Evolutionary conservation across 2,113 vertebrate species (phyloP).

Genomic region (Polyodon spathula): DNA sequence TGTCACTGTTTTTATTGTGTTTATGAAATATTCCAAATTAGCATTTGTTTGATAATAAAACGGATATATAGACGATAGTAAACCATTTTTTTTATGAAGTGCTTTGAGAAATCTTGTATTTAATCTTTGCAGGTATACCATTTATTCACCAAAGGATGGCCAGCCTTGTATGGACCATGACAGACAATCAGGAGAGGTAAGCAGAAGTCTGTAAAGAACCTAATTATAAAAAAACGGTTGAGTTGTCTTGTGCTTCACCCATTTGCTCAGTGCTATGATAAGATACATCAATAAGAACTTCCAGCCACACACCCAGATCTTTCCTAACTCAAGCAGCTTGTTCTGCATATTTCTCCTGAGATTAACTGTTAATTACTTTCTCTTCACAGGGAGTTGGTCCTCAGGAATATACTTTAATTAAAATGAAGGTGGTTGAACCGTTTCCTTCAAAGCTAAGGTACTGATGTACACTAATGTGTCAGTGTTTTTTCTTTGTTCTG

Average conservation of each 20-base stretch:
- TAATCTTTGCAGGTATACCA: conserved; percentile 71
- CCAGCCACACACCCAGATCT: too few species aligned
- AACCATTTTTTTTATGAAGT: too few species aligned
- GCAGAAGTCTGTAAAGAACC: background rate
- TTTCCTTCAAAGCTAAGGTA: conserved; percentile 85
- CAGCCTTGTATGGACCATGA: conserved; percentile 98
- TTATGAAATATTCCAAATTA: too few species aligned
- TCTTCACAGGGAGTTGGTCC: conserved; percentile 80
- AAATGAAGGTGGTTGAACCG: conserved; percentile 89
- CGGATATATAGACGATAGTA: too few species aligned
- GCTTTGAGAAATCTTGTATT: background rate
- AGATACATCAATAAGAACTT: too few species aligned
- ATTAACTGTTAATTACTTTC: too few species aligned
- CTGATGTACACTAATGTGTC: conserved; percentile 26
- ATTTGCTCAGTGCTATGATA: too few species aligned
- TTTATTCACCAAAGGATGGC: conserved; percentile 93
- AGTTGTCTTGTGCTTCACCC: background rate
- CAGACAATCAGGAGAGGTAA: conserved; percentile 93
- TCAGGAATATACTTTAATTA: conserved; percentile 91
- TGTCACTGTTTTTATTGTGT: too few species aligned
- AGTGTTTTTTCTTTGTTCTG: background rate
- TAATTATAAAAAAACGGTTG: background rate
- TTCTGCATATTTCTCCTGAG: too few species aligned
- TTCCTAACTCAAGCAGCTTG: too few species aligned
- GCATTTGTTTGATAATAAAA: too few species aligned